These are phyloP conservation scores for Pogona vitticeps DNA, from an alignment of 2,113 vertebrate species.

Conservation along the genomic window DNA sequence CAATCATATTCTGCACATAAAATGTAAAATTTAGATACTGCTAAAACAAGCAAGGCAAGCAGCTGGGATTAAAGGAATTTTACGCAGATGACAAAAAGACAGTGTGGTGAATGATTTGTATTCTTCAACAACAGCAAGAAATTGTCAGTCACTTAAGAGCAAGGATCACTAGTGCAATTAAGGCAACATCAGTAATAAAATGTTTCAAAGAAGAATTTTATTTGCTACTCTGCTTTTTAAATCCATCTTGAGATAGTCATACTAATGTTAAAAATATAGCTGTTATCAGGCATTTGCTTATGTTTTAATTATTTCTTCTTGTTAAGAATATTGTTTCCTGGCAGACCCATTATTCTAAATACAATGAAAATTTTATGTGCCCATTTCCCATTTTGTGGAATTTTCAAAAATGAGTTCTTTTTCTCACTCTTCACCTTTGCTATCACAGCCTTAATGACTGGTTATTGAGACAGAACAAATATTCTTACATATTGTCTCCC, in stretches of 20 bases:
- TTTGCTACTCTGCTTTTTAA: background rate
- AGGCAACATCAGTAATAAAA: background rate
- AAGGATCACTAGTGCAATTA: background rate
- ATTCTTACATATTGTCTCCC: background rate
- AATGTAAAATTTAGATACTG: background rate
- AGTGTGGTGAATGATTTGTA: background rate
- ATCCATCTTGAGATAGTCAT: background rate
- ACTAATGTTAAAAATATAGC: background rate
- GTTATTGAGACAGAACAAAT: background rate
- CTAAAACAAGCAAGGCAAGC: background rate
- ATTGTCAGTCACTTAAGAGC: background rate
- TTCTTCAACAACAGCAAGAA: background rate
- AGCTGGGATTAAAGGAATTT: constrained; percentile 2
- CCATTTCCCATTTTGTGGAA: background rate
- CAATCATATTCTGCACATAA: background rate
- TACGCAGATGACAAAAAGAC: background rate
- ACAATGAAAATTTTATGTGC: background rate
- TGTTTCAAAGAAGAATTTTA: background rate
- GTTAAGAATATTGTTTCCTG: background rate
- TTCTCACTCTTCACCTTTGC: background rate
- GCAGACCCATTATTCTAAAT: background rate
- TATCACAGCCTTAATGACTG: background rate
- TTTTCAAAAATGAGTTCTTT: background rate
- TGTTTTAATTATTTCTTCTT: background rate
- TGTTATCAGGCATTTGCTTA: constrained; percentile 3